Evolutionary conservation across 2,113 vertebrate species (phyloP).

Genomic region (Girardinichthys multiradiatus): DNA sequence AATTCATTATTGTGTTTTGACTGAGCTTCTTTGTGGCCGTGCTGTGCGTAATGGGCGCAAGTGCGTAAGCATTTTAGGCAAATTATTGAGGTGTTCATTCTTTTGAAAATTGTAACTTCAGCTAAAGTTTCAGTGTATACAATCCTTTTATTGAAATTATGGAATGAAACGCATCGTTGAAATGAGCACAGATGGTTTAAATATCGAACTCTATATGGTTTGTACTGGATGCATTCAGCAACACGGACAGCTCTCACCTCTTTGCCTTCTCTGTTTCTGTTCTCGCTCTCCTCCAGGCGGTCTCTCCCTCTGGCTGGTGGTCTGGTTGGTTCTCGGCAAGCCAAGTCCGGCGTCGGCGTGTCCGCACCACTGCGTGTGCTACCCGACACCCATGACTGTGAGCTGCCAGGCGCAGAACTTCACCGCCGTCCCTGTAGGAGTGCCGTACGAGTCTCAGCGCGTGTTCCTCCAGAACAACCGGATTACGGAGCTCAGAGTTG

Average conservation of each 20-base stretch:
- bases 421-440: constrained; percentile 88
- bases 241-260: constrained; percentile 49
- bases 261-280: constrained; percentile 7
- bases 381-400: constrained; percentile 94
- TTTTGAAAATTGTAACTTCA: neutral
- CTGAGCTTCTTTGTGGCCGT: neutral
- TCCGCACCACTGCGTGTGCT: constrained; percentile 93
- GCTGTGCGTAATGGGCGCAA: constrained; percentile 58
- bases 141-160: accelerated
- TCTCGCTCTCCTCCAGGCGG: constrained; percentile 72
- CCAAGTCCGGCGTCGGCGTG: constrained; percentile 84
- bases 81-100: neutral
- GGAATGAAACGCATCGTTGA: neutral
- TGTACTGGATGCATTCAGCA: constrained; percentile 3
- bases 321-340: constrained; percentile 85
- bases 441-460: constrained; percentile 91
- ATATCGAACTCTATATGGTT: neutral
- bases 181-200: neutral
- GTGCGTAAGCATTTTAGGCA: neutral
- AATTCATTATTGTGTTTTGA: constrained; percentile 1
- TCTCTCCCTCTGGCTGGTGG: constrained; percentile 84
- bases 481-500: constrained; percentile 91
- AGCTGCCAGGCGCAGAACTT: constrained; percentile 99
- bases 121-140: neutral
- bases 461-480: constrained; percentile 99